A percentile compares a stretch with the other conserved stretches of the same genome.
Evolutionary conservation across 2,797 vertebrate genomes (phyloP).

Genomic region (Melanogrammus aeglefinus): DNA sequence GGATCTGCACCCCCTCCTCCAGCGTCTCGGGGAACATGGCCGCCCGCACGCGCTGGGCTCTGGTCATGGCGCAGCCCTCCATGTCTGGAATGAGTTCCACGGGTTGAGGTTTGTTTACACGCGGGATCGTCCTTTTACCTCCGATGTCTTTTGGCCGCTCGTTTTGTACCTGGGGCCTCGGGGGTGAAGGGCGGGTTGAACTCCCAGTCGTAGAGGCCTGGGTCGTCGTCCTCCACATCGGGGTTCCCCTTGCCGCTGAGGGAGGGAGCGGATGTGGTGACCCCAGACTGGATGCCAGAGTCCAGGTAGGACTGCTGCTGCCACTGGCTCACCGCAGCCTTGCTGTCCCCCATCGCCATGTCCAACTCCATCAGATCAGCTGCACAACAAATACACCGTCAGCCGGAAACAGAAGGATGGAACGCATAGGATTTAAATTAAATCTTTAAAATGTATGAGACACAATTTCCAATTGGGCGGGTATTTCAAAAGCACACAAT

Average conservation of each 20-base stretch:
- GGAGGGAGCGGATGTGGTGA: conserved; percentile 96
- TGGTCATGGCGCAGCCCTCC: conserved; percentile 96
- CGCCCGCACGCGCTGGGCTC: conserved; percentile 94
- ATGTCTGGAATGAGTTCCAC: conserved; percentile 75
- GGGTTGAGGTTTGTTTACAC: neutral
- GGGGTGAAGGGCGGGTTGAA: conserved; percentile 95
- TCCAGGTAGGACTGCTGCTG: conserved; percentile 98
- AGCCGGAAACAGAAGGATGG: too few species aligned
- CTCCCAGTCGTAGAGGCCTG: conserved; percentile 95
- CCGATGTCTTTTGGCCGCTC: neutral
- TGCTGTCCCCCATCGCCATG: conserved; percentile 99
- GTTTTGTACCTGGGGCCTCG: conserved; percentile 84
- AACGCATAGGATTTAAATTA: neutral
- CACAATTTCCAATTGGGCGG: neutral
- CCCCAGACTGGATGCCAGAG: conserved; percentile 97
- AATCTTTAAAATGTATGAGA: neutral
- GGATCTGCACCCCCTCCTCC: conserved; percentile 95
- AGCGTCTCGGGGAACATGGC: conserved; percentile 98
- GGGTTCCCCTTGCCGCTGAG: conserved; percentile 96
- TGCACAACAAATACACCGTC: conserved; percentile 38
- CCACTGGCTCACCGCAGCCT: conserved; percentile 95
- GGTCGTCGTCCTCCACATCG: conserved; percentile 94
- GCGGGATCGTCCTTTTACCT: neutral
- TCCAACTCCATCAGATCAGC: conserved; percentile 99
- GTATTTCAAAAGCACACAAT: neutral